Base-by-base conservation (phyloP, 2,888 invertebrate genomes). In the Chesias legatella region DNA sequence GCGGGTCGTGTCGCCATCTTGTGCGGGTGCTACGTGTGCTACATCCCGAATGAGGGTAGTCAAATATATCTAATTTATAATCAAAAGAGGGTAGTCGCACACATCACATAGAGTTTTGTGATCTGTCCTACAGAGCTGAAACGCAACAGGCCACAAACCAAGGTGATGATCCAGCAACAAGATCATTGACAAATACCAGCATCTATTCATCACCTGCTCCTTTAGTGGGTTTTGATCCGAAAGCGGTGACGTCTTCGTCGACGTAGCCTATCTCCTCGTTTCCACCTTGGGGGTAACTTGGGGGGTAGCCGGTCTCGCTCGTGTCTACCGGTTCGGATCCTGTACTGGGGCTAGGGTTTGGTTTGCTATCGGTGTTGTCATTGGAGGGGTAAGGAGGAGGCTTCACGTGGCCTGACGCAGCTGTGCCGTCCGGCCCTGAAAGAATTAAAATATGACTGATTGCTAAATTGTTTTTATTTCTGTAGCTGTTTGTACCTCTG, bases 351-450 rank as follows among this genome's bases (percentile, higher is more conserved):
- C 56, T 63, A 11, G 63, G 60, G 9, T 62, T 53, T 31, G 48
- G 60, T 25, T 56, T 56, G 40, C 58, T 60, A 2, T 54, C 56
- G 17, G 50, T 28, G 49, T 72, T 69, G 7, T 85, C 83, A 33
- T 70, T 62, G n/a, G 53, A 50, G 22, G 79, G 72, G 58, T 82
- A 88, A 1, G 84, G 85, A 7, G 85, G 81, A 10, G 90, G 90
- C 56, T 90, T 90, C 4, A 89, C 81, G 56, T 89, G 89, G 0
- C 90, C 90, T 51, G 90, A 90, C 17, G 90, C 90, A 22, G 91
- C 91, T 3, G 90, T 89, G 20, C 86, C 89, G 46, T 88, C 88
- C 9, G 89, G 88, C 20, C 83, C 85, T 82, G 60, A 38, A 64
- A 73, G 44, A 25, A 9, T 11, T 20, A 11, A n/a, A n/a, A n/a